Evolutionary conservation across 2,113 vertebrate genomes (phyloP), one percentile per base, ranked within the genome.

Genomic region (Perccottus glenii): DNA sequence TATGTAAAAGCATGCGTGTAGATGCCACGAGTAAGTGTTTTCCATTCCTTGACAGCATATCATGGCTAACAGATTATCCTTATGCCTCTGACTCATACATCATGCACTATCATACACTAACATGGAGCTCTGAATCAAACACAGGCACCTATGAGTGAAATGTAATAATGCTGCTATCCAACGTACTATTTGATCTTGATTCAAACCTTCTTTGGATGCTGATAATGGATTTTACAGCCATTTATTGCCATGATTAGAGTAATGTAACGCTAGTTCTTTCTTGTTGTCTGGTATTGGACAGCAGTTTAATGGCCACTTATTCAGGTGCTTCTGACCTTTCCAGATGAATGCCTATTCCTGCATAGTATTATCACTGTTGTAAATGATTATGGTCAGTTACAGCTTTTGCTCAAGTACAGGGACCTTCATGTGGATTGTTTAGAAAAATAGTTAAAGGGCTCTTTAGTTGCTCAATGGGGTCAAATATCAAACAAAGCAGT

Each of bases 101-200:
- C 53, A 76, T 33, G 53, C 36, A n/a, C 43, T 64, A 58, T 65
- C 71, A 64, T 52, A 53, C 1, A 36, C 35, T 10, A 63, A 15
- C 27, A 5, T 72, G 77, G 67, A 71, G 60, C 66, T 46, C 43
- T 85, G 70, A 82, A 81, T 80, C 64, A 86, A 85, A 77, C 58
- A 67, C 78, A 0, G 11, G 5, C 7, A 33, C 69, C 48, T 70
- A 45, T 15, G 32, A 55, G 42, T 59, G 55, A 68, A 68, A 67
- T 45, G 14, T 9, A 52, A 60, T 73, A 58, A 46, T 8, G 38
- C 42, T 70, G 27, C 42, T 42, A n/a, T 56, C 15, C 6, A 27
- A 27, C 36, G 33, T 50, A 9, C 48, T 50, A 19, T 33, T 55
- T 33, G 1, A 65, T 57, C 56, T 62, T 44, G n/a, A 44, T 67